Percentiles rank a stretch among this genome's conserved stretches.
Conservation (phyloP, 2,888 invertebrate genomes). For the Argynnis bischoffii region DNA sequence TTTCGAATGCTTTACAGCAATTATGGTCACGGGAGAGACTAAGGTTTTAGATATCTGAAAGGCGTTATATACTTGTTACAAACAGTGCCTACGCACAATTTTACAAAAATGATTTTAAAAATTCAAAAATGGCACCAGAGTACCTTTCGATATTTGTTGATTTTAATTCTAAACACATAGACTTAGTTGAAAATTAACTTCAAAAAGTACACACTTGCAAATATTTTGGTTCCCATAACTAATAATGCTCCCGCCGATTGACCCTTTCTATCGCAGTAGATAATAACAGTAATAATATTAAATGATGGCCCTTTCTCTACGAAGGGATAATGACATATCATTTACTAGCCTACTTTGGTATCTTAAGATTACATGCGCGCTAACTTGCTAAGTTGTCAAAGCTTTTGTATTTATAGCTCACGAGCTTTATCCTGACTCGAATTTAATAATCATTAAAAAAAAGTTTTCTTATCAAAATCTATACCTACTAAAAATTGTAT, state of each 20-base stretch:
- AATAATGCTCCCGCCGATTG: conserved; percentile 18
- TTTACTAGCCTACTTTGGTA: conserved; percentile 28
- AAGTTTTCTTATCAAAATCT: neutral
- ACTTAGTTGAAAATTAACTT: neutral
- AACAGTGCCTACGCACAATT: too few relatives aligned
- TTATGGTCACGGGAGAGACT: too few relatives aligned
- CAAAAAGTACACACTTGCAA: neutral
- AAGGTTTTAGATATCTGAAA: too few relatives aligned
- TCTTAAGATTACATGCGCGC: conserved; percentile 28
- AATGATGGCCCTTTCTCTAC: conserved; percentile 27
- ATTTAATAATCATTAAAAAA: too few relatives aligned
- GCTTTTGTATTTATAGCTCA: neutral
- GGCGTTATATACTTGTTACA: too few relatives aligned
- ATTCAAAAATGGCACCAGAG: too few relatives aligned
- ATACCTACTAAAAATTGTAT: neutral
- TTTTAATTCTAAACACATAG: too few relatives aligned
- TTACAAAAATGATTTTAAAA: too few relatives aligned
- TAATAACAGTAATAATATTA: conserved; percentile 34
- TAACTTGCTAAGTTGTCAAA: conserved; percentile 19
- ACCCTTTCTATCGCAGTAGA: conserved; percentile 25
- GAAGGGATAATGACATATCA: conserved; percentile 39
- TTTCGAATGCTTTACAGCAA: too few relatives aligned
- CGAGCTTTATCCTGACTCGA: too few relatives aligned
- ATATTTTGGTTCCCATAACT: conserved; percentile 4
- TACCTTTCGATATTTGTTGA: too few relatives aligned